Conservation (phyloP, 2,888 invertebrate species). For the Campoplex capitator region DNA sequence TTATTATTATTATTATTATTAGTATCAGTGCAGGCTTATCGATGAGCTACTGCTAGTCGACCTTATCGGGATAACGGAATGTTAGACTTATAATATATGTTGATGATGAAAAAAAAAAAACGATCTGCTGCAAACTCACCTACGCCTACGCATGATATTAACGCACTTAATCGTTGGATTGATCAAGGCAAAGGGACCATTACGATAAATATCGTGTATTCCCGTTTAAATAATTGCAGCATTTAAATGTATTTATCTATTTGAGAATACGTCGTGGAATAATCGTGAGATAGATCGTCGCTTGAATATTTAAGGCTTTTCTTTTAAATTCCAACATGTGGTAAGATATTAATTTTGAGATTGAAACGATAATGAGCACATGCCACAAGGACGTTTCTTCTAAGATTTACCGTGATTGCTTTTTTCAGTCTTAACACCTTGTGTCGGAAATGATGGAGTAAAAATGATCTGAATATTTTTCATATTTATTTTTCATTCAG, state of each 20-base stretch:
- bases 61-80: conserved; percentile 61
- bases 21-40: conserved; percentile 19
- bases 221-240: conserved; percentile 51
- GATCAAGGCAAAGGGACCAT: conserved; percentile 55
- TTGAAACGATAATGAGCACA: conserved; percentile 32
- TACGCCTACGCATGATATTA: conserved; percentile 52
- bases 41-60: conserved; percentile 42
- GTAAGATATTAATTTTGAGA: conserved; percentile 46
- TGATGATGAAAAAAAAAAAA: conserved; percentile 33
- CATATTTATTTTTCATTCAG: background rate
- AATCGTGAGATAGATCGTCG: conserved; percentile 47
- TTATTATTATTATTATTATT: conserved; percentile 28
- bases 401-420: background rate
- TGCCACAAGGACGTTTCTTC: background rate
- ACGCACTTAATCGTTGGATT: conserved; percentile 48
- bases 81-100: conserved; percentile 47
- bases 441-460: background rate
- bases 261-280: conserved; percentile 36
- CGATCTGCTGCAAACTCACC: conserved; percentile 28
- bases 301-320: conserved; percentile 44
- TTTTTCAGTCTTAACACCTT: background rate
- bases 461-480: background rate
- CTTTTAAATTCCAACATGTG: conserved; percentile 41
- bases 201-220: conserved; percentile 55
- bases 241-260: conserved; percentile 47